Percentiles rank a stretch among this genome's conserved stretches.
phyloP scores from a whole-genome alignment of 2,888 invertebrate species.

The Cordilura impudica region DNA sequence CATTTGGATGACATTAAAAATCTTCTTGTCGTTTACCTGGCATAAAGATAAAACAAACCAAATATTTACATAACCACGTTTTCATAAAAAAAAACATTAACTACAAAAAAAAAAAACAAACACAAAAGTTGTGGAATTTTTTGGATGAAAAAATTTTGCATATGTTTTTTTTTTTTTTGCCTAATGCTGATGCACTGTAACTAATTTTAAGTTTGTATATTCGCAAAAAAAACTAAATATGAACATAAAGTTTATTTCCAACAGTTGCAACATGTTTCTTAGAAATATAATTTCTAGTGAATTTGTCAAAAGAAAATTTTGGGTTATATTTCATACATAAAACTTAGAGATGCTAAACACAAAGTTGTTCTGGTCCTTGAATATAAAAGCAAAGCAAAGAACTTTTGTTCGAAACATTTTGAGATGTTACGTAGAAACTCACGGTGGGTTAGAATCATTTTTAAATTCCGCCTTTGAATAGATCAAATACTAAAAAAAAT shows the following conservation, averaged over 20 bases:
- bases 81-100: neutral
- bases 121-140: neutral
- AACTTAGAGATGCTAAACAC: no score
- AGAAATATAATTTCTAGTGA: neutral
- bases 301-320: neutral
- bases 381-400: no score
- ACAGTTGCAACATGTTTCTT: slow-evolving; percentile 20
- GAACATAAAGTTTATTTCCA: slow-evolving; percentile 21
- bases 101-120: slow-evolving; percentile 2
- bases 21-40: slow-evolving; percentile 4
- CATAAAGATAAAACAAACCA: slow-evolving; percentile 32
- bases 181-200: slow-evolving; percentile 27
- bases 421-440: no score
- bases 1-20: slow-evolving; percentile 48
- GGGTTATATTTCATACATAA: neutral
- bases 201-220: slow-evolving; percentile 30
- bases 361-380: no score
- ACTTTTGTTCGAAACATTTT: no score
- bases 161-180: neutral
- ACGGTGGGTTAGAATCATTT: no score
- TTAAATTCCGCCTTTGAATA: no score
- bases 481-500: no score
- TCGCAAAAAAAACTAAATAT: neutral
- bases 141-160: neutral
- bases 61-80: slow-evolving; percentile 42